phyloP scores from a whole-genome alignment of 1,140 invertebrate genomes.

The Heliconius hewitsoni region DNA sequence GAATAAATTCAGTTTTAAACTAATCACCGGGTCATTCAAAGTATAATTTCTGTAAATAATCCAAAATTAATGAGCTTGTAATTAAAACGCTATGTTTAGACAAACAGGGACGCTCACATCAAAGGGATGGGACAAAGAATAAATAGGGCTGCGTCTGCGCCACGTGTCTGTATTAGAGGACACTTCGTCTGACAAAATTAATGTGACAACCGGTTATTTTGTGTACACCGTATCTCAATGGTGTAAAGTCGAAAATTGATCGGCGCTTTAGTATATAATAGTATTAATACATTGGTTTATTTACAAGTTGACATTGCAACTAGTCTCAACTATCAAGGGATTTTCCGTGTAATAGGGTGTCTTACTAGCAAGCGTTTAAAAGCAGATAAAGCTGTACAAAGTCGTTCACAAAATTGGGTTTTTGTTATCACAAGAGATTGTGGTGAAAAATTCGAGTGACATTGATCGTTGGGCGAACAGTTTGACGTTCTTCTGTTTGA shows the following conservation, averaged over 20 bases:
- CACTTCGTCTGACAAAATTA: constrained; percentile 46
- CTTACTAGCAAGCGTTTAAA: constrained; percentile 59
- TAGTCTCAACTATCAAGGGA: constrained; percentile 75
- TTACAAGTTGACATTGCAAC: constrained; percentile 69
- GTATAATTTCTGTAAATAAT: constrained; percentile 65
- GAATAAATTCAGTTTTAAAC: constrained; percentile 6
- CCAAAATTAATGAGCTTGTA: constrained; percentile 75
- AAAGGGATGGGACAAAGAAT: constrained; percentile 68
- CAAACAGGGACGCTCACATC: constrained; percentile 71
- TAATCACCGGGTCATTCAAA: constrained; percentile 25
- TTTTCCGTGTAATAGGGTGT: constrained; percentile 68
- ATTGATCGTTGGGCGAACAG: not conserved
- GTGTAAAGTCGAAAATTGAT: constrained; percentile 40
- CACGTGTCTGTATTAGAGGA: constrained; percentile 66
- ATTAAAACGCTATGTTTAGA: constrained; percentile 71
- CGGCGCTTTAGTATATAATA: not conserved
- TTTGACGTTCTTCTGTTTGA: not conserved
- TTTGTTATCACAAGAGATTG: constrained; percentile 45
- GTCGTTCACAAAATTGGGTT: constrained; percentile 48
- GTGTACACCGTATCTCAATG: not conserved
- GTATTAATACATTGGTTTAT: constrained; percentile 45
- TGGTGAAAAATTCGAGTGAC: constrained; percentile 11
- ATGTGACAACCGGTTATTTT: not conserved
- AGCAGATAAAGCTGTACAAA: constrained; percentile 58
- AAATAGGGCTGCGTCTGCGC: constrained; percentile 70